Evolutionary conservation across 2,888 invertebrate genomes (phyloP).

Genomic region (Ochropleura leucogaster): DNA sequence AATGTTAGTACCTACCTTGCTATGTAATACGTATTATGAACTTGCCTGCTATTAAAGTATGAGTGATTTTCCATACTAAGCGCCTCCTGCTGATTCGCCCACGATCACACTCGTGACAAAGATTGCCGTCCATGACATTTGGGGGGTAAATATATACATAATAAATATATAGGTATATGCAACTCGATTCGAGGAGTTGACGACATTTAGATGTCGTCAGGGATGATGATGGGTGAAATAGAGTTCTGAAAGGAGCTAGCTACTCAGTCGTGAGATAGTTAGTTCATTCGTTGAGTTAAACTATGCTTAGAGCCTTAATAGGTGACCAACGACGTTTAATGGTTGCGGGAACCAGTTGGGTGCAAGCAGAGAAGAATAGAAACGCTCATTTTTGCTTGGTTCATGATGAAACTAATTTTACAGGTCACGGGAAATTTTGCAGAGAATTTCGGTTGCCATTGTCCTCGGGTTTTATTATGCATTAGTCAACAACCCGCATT

Average conservation of each 20-base stretch:
- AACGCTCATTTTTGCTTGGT: background rate
- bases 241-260: background rate
- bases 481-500: constrained; percentile 5
- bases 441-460: background rate
- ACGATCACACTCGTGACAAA: background rate
- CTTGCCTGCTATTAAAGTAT: background rate
- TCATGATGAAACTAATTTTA: constrained; percentile 1
- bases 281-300: background rate
- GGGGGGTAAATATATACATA: background rate
- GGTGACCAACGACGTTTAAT: background rate
- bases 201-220: background rate
- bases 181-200: background rate
- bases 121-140: background rate
- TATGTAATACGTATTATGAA: constrained; percentile 16
- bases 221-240: background rate
- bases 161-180: too few relatives aligned
- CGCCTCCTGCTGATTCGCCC: background rate
- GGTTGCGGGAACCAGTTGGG: background rate
- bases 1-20: constrained; percentile 18
- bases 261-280: background rate
- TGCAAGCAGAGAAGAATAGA: background rate
- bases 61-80: background rate
- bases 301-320: too few relatives aligned
- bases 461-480: background rate
- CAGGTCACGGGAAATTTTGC: background rate